phyloP scores from a whole-genome alignment of 1,140 invertebrate species.

The Lepidurus apus region DNA sequence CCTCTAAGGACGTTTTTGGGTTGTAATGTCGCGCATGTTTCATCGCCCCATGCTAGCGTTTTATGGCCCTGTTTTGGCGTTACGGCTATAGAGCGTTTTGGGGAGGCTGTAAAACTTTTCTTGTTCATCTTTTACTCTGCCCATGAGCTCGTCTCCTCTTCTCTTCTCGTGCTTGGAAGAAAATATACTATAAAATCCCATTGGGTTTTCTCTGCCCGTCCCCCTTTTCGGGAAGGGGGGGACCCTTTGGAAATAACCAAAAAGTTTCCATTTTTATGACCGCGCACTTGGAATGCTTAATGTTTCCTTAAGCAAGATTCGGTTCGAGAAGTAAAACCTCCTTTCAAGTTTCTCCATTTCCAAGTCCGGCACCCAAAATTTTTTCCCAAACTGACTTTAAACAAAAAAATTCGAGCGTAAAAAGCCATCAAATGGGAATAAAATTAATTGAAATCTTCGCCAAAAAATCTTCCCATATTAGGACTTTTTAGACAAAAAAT shows the following conservation, averaged over 20 bases:
- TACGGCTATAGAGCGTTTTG: slow-evolving; percentile 10
- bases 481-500: too few species aligned
- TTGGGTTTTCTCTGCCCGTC: too few species aligned
- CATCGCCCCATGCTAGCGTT: slow-evolving; percentile 11
- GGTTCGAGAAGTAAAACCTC: neutral
- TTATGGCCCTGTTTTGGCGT: slow-evolving; percentile 12
- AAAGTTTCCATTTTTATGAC: slow-evolving; percentile 4
- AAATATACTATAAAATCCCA: too few species aligned
- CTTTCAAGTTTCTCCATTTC: neutral
- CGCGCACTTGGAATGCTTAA: slow-evolving; percentile 18
- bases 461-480: too few species aligned
- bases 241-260: neutral
- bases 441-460: too few species aligned
- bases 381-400: too few species aligned
- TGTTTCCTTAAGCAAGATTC: neutral
- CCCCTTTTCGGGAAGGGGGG: too few species aligned
- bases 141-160: neutral
- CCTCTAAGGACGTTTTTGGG: slow-evolving; percentile 8
- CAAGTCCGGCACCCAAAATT: too few species aligned
- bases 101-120: slow-evolving; percentile 21
- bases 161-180: too few species aligned
- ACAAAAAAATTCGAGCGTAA: too few species aligned
- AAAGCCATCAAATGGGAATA: too few species aligned
- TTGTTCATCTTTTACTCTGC: neutral
- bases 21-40: slow-evolving; percentile 21